Evolutionary conservation across 2,888 invertebrate genomes (phyloP).

Genomic region (Ypsolopha sequella): DNA sequence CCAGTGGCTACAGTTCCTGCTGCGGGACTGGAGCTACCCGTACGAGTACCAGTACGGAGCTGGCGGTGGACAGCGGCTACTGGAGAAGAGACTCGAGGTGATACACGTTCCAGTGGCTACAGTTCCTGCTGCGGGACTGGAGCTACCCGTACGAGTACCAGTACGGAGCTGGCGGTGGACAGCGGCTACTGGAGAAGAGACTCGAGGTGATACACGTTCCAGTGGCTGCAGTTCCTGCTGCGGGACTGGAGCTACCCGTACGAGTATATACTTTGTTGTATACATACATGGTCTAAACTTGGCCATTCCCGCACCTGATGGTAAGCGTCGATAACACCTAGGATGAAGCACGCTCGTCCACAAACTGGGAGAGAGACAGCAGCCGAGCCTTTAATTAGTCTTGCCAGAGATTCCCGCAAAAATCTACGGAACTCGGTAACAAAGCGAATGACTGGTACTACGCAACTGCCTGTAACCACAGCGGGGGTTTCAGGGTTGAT

Average conservation of each 20-base stretch:
- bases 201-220: slow-evolving; percentile 74
- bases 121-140: slow-evolving; percentile 89
- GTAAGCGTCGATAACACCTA: too few relatives aligned
- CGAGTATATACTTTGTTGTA: too few relatives aligned
- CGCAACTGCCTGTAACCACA: too few relatives aligned
- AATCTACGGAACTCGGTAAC: too few relatives aligned
- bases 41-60: slow-evolving; percentile 94
- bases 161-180: slow-evolving; percentile 92
- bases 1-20: slow-evolving; percentile 88
- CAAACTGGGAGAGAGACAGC: too few relatives aligned
- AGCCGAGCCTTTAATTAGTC: too few relatives aligned
- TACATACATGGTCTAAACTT: too few relatives aligned
- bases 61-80: slow-evolving; percentile 86
- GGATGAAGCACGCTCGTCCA: too few relatives aligned
- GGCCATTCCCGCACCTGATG: too few relatives aligned
- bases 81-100: slow-evolving; percentile 87
- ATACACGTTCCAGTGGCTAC: neutral
- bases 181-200: slow-evolving; percentile 85
- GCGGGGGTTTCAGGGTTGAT: too few relatives aligned
- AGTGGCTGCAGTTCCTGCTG: slow-evolving; percentile 88
- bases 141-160: slow-evolving; percentile 95
- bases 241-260: slow-evolving; percentile 99
- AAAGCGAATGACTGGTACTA: too few relatives aligned
- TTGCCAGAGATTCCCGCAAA: too few relatives aligned
- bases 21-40: slow-evolving; percentile 97